Base-by-base conservation (phyloP, 2,888 invertebrate genomes). In the Eristalis tenax region DNA sequence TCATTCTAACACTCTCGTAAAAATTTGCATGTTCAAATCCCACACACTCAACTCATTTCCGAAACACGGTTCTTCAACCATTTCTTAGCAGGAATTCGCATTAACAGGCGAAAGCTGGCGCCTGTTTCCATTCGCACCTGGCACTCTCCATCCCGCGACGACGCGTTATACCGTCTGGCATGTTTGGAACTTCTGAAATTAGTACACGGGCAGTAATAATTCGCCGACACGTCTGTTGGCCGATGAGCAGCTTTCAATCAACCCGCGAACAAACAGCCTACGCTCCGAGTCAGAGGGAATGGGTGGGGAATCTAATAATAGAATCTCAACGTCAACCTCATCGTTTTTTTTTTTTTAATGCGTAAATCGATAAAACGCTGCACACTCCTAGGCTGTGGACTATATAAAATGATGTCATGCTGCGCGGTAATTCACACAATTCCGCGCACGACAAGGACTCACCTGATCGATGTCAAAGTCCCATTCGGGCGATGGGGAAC, bases 401-500 rank as follows among this genome's bases (percentile, higher is more conserved):
- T 57, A 38, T 8, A 22, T 18, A 23, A 28, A 15, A 56, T 38
- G 40, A 40, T 26, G 3, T 65, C 23, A 40, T 6, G 50, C 1
- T 6, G 18, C 50, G 50, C 50, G 50, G 8, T 50, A 50, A 28
- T 32, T 32, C 32, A 0, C 32, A 10, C 43, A 18, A 23, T 11
- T 5, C 15, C 8, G 22, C 32, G 32, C 63, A 63, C 10, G 8
- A 63, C 63, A 18, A 63, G 32, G 43, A 90, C 91, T 91, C 87
- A 92, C 92, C 91, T 92, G 92, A 63, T 93, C 93, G 89, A 92
- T 93, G 89, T 93, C 93, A 88, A 93, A 93, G 90, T 93, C 93
- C 93, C 93, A 93, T 88, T 93, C 93, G 6, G 93, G 93, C 26
- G 93, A 93, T 61, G 93, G 93, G n/a, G 93, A 93, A 66, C 93